Conservation (phyloP, 2,888 invertebrate genomes). For the Furcula furcula region DNA sequence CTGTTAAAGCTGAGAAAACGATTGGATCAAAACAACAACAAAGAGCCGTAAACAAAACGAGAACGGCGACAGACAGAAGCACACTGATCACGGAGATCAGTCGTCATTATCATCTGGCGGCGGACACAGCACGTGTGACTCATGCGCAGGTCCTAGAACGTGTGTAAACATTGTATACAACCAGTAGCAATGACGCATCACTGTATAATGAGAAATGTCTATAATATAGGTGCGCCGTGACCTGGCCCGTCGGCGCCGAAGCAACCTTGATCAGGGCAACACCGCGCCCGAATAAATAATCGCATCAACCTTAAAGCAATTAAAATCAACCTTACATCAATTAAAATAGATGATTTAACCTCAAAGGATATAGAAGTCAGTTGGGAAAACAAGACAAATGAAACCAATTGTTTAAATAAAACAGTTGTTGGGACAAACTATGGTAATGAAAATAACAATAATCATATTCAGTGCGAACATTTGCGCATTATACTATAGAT, state of each 20-base stretch:
- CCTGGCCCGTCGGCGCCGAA: slow-evolving; percentile 27
- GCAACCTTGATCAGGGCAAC: slow-evolving; percentile 35
- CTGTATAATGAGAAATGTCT: slow-evolving; percentile 46
- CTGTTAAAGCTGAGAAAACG: slow-evolving; percentile 13
- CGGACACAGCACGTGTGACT: slow-evolving; percentile 55
- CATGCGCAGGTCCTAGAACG: slow-evolving; percentile 63
- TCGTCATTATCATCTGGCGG: slow-evolving; percentile 60
- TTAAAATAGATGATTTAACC: slow-evolving; percentile 12
- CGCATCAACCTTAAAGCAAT: slow-evolving; percentile 13
- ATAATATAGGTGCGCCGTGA: slow-evolving; percentile 56
- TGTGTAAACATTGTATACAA: slow-evolving; percentile 62
- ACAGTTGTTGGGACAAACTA: slow-evolving; percentile 7
- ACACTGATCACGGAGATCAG: slow-evolving; percentile 53
- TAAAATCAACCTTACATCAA: slow-evolving; percentile 17
- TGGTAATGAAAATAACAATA: slow-evolving; percentile 7
- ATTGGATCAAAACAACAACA: slow-evolving; percentile 15
- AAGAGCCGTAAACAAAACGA: slow-evolving; percentile 35
- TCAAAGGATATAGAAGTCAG: slow-evolving; percentile 8
- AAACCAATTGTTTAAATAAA: slow-evolving; percentile 25
- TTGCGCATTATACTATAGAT: slow-evolving; percentile 10
- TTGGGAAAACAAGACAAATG: slow-evolving; percentile 12
- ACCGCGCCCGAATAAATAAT: slow-evolving; percentile 30
- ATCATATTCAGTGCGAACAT: slow-evolving; percentile 7
- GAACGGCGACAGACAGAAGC: slow-evolving; percentile 42
- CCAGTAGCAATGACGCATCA: slow-evolving; percentile 64